These are phyloP conservation scores for Onthophagus sagittarius DNA, from an alignment of 2,888 invertebrate genomes.

Conservation along the genomic window DNA sequence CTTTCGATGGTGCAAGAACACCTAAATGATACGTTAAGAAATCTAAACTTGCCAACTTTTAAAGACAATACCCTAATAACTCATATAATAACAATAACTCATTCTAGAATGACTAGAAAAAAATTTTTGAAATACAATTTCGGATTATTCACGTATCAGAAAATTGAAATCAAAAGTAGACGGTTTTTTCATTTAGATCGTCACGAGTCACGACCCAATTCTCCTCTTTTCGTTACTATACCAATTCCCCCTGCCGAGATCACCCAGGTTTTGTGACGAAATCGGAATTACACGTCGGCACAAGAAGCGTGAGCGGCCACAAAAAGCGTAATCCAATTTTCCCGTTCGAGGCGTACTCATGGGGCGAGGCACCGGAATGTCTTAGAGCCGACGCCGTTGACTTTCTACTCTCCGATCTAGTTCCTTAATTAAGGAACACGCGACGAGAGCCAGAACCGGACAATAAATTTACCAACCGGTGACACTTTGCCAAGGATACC, in stretches of 20 bases:
- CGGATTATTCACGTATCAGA: not conserved
- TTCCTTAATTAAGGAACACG: conserved; percentile 20
- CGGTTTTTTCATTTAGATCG: not conserved
- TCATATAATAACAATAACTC: no score
- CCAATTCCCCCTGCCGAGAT: not conserved
- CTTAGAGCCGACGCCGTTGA: not conserved
- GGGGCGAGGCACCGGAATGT: not conserved
- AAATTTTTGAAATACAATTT: no score
- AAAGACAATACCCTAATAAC: no score
- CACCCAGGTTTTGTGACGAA: not conserved
- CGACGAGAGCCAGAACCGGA: not conserved
- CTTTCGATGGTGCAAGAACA: no score
- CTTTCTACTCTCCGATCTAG: conserved; percentile 22
- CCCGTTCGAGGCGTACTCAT: not conserved
- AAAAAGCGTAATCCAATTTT: not conserved
- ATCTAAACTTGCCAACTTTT: no score
- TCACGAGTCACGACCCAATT: not conserved
- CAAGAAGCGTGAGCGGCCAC: not conserved
- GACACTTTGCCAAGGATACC: conserved; percentile 7
- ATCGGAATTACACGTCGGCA: not conserved
- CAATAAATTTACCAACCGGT: conserved; percentile 18
- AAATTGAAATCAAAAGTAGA: not conserved
- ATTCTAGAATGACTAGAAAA: no score
- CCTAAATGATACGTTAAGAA: no score
- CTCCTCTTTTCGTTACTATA: not conserved